Evolutionary conservation across 2,797 vertebrate species (phyloP), one percentile per base, ranked within the genome.

Genomic region (Danionella dracula): DNA sequence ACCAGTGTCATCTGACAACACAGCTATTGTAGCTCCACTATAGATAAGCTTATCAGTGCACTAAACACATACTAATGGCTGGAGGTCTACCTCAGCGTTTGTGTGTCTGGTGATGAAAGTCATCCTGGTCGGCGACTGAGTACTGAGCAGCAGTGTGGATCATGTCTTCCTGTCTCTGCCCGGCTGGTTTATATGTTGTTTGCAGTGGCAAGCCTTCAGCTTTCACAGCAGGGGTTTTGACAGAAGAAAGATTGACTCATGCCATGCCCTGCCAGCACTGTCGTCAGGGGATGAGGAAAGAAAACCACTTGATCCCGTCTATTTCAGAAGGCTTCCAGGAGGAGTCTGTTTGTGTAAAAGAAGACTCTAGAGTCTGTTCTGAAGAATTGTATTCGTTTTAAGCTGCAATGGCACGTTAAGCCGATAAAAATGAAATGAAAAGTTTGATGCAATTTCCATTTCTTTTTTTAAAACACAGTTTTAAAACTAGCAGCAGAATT

Each of bases 21-120:
- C 54, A 35, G 69, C 64, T 71, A 71, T 83, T 73, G 74, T 48
- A 11, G 57, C 57, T 35, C 41, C 27, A 44, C 41, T 77, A 53
- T 63, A 63, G 71, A 76, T 76, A 75, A 73, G 78, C 74, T 6
- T 66, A 58, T 79, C 73, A 71, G 62, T 48, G 65, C 29, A 66
- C 44, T 4, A 46, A 67, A 66, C 72, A 77, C 79, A 78, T 79
- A 78, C 58, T 61, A 21, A 8, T 19, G 29, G 17, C 68, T 57
- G 71, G 74, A 66, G 41, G 42, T 63, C 71, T 56, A 81, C 82
- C 76, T 78, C 68, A 76, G 66, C 69, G 69, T 61, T 50, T 70
- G 51, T 31, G 27, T 20, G 32, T 16, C 51, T 65, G 66, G 56
- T 55, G 44, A 53, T 37, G 40, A 65, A 54, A 54, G 49, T 17